These are phyloP conservation scores for Sula dactylatra DNA, from an alignment of 2,113 vertebrate species.

Conservation along the genomic window DNA sequence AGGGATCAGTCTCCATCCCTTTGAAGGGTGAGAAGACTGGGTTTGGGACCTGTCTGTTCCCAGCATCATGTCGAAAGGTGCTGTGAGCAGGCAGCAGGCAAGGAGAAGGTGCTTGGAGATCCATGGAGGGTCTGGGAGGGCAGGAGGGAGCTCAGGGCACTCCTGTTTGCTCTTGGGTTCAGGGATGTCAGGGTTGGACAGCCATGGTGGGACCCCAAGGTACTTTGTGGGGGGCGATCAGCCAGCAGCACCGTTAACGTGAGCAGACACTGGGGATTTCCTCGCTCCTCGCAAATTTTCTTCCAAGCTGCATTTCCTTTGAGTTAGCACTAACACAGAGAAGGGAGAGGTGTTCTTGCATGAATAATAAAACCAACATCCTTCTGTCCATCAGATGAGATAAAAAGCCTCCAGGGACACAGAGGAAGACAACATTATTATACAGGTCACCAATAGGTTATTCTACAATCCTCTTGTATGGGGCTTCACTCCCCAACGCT, in stretches of 20 bases:
- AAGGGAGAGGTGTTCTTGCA: constrained; percentile 9
- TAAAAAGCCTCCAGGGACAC: constrained; percentile 43
- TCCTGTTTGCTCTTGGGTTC: not conserved
- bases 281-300: not conserved
- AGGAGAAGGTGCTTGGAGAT: not conserved
- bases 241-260: not conserved
- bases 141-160: not conserved
- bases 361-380: constrained; percentile 52
- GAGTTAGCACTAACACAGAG: not conserved
- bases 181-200: no score
- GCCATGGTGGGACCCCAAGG: not conserved
- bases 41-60: not conserved
- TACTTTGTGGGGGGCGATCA: not conserved
- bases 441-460: constrained; percentile 44
- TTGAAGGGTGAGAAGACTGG: not conserved
- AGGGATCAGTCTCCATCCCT: not conserved
- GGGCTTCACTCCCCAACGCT: not conserved
- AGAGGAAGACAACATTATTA: constrained; percentile 34
- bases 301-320: not conserved
- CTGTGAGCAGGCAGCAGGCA: not conserved
- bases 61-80: not conserved
- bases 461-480: not conserved
- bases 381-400: constrained; percentile 38
- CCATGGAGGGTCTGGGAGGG: not conserved
- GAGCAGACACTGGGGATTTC: not conserved